These are phyloP conservation scores for Stratiolaelaps scimitus DNA, from an alignment of 1,140 invertebrate species.

Conservation along the genomic window DNA sequence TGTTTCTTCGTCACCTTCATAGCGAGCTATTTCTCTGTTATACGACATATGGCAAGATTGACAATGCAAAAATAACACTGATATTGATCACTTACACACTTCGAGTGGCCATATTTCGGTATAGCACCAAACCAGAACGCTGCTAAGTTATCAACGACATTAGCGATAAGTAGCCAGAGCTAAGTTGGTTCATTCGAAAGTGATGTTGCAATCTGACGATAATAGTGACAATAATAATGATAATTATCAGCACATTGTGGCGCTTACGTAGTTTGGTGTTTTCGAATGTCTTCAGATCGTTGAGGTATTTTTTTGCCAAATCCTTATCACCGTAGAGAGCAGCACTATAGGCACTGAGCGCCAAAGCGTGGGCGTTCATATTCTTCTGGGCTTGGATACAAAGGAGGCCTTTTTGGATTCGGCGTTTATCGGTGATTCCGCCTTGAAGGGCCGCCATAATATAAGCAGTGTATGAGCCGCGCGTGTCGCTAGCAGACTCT, in stretches of 20 bases:
- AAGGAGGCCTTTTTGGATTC: constrained; percentile 17
- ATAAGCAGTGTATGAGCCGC: constrained; percentile 52
- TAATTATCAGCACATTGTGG: neutral
- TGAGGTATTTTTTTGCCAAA: constrained; percentile 13
- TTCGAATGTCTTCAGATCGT: constrained; percentile 9
- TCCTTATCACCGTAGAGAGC: constrained; percentile 17
- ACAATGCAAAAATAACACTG: too few species aligned
- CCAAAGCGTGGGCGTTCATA: neutral
- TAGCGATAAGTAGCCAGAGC: too few species aligned
- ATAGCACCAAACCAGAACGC: too few species aligned
- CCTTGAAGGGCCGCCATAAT: constrained; percentile 48
- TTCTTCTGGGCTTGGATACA: constrained; percentile 26
- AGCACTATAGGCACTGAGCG: neutral
- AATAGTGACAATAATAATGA: too few species aligned
- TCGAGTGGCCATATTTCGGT: too few species aligned
- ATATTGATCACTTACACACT: too few species aligned
- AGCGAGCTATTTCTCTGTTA: too few species aligned
- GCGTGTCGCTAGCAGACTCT: constrained; percentile 40
- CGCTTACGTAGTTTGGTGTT: constrained; percentile 15
- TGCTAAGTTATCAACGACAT: too few species aligned
- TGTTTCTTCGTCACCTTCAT: too few species aligned
- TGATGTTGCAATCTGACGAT: too few species aligned
- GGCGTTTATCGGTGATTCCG: neutral
- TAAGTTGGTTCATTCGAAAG: too few species aligned
- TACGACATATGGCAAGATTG: too few species aligned